A percentile compares a stretch with the other conserved stretches of the same genome.
Conservation (phyloP, 1,140 invertebrate genomes). For the Batillaria attramentaria region DNA sequence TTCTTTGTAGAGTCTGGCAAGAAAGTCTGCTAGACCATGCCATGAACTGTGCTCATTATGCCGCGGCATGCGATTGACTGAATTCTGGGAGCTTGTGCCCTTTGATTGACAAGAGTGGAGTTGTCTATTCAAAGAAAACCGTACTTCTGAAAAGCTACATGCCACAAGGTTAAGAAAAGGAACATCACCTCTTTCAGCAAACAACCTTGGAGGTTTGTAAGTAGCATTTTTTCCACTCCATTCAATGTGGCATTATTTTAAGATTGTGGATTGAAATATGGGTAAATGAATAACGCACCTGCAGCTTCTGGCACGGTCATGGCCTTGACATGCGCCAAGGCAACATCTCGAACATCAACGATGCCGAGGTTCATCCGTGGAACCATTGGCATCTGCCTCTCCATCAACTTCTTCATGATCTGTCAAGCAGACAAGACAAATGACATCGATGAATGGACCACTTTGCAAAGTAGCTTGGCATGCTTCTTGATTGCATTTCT, state of each 20-base stretch:
- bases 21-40: too few relatives aligned
- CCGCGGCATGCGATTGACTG: too few relatives aligned
- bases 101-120: not conserved
- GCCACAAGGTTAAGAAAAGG: not conserved
- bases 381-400: constrained; percentile 72
- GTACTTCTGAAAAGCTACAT: too few relatives aligned
- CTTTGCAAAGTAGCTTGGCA: not conserved
- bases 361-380: constrained; percentile 73
- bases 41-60: too few relatives aligned
- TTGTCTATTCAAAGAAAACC: not conserved
- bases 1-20: too few relatives aligned
- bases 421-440: not conserved
- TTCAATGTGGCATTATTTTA: not conserved
- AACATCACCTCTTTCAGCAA: not conserved
- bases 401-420: constrained; percentile 71
- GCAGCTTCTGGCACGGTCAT: constrained; percentile 73
- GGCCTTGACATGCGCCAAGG: constrained; percentile 75
- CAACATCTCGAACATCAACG: constrained; percentile 77
- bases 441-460: not conserved
- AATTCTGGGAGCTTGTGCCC: too few relatives aligned
- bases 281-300: constrained; percentile 50
- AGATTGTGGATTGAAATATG: not conserved
- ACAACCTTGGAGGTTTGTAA: not conserved
- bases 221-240: not conserved
- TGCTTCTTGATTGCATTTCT: not conserved